Conservation (phyloP, 2,113 vertebrate species). For the Cyprinodon variegatus region DNA sequence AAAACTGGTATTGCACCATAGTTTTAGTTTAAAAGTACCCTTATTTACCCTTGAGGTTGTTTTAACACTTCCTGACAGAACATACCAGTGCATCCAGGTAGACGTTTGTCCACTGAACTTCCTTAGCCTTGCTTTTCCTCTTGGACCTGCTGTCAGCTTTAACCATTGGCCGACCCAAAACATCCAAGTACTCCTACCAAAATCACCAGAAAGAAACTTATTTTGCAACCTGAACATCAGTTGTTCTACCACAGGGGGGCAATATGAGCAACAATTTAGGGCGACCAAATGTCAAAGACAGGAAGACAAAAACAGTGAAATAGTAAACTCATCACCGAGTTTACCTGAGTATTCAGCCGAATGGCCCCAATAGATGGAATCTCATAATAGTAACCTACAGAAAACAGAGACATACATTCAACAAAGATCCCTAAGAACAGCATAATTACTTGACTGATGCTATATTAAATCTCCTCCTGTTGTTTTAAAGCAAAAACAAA, state of each 20-base stretch:
- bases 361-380: conserved; percentile 97
- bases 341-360: conserved; percentile 96
- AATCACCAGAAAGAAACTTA: neutral
- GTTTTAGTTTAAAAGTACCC: neutral
- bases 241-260: conserved; percentile 53
- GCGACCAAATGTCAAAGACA: neutral
- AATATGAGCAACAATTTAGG: neutral
- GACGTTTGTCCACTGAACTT: conserved; percentile 98
- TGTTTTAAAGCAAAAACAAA: neutral
- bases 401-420: conserved; percentile 14
- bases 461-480: neutral
- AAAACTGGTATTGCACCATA: conserved; percentile 9
- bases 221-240: neutral
- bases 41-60: neutral
- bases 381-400: conserved; percentile 96
- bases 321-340: neutral
- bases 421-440: neutral
- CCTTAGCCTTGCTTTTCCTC: conserved; percentile 80
- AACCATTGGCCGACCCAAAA: conserved; percentile 96
- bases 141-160: conserved; percentile 87
- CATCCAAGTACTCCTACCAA: conserved; percentile 94
- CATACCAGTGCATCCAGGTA: conserved; percentile 96
- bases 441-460: neutral
- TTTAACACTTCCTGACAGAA: neutral
- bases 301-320: neutral